Evolutionary conservation across 1,140 invertebrate species (phyloP).

Genomic region (Drosophila mojavensis): DNA sequence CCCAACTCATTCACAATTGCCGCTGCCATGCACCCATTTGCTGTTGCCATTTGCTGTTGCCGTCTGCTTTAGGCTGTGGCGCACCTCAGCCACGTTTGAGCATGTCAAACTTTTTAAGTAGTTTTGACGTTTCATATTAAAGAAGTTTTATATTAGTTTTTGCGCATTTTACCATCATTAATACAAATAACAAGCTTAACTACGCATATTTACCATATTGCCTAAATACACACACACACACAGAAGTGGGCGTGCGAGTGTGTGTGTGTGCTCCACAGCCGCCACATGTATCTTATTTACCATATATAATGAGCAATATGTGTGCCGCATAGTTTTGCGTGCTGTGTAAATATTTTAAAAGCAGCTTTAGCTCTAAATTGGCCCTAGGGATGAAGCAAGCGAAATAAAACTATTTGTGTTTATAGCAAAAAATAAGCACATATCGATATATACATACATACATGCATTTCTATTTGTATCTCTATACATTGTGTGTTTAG

Average conservation of each 20-base stretch:
- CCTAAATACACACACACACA: slow-evolving; percentile 6
- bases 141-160: slow-evolving; percentile 79
- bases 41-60: slow-evolving; percentile 8
- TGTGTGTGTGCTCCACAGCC: background rate
- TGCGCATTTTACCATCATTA: slow-evolving; percentile 75
- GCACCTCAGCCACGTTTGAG: slow-evolving; percentile 44
- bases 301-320: slow-evolving; percentile 71
- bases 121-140: slow-evolving; percentile 81
- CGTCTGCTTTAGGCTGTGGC: slow-evolving; percentile 17
- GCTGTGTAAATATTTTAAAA: slow-evolving; percentile 76
- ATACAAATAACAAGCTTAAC: slow-evolving; percentile 74
- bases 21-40: slow-evolving; percentile 4
- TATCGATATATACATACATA: background rate
- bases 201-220: slow-evolving; percentile 59
- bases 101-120: slow-evolving; percentile 80
- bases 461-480: too few species aligned
- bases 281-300: slow-evolving; percentile 44
- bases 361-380: slow-evolving; percentile 64
- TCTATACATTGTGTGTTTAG: slow-evolving; percentile 23
- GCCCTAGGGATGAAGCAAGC: slow-evolving; percentile 44
- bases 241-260: background rate
- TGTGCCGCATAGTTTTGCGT: slow-evolving; percentile 60
- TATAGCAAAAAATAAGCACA: background rate
- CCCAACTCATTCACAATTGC: slow-evolving; percentile 3
- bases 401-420: slow-evolving; percentile 27